Base-by-base conservation (phyloP, 2,888 invertebrate genomes). In the Argyra leucocephala region DNA sequence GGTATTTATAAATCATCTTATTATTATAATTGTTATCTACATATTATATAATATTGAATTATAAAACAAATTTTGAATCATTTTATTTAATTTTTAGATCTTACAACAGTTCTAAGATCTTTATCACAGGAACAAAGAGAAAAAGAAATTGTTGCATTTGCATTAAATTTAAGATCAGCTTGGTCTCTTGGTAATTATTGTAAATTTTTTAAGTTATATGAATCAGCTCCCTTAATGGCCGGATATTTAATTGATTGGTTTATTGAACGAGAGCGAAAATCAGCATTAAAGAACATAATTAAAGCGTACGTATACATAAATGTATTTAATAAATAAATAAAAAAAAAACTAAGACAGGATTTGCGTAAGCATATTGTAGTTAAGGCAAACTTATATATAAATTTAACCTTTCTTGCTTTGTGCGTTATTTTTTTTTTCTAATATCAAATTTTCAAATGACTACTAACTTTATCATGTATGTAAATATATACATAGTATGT, bases 221-320 rank as follows among this genome's bases (percentile, higher is more conserved):
- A 86, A 75, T 81, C 82, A 67, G 91, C 98, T 58, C 98, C 98
- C 22, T 85, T 91, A 76, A 98, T 99, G 98, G 90, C 94, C 61
- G 93, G 93, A 66, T 96, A 93, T 82, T 85, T 99, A 71, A 91
- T 99, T 83, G 97, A 98, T 82, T 96, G 97, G 95, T 98, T 98
- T 85, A 87, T 95, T 77, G 92, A 95, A 71, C 85, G 98, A 75
- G 96, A 97, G 80, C 85, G 99, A 76, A 96, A 93, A 82, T 82
- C 84, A 73, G 97, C 96, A 74, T 84, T 98, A 76, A 95, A 91
- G 82, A 86, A 87, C 78, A 91, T 98, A 80, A 86, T 96, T 72
- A 98, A 96, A 88, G 89, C 96, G 96, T 99, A 93, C 84, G 96
- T 95, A 86, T 80, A 65, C 10, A 24, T 4, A 31, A 26, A 3